Evolutionary conservation across 23 tunicate genomes (phyloP).

Genomic region (Halocynthia aurantium): DNA sequence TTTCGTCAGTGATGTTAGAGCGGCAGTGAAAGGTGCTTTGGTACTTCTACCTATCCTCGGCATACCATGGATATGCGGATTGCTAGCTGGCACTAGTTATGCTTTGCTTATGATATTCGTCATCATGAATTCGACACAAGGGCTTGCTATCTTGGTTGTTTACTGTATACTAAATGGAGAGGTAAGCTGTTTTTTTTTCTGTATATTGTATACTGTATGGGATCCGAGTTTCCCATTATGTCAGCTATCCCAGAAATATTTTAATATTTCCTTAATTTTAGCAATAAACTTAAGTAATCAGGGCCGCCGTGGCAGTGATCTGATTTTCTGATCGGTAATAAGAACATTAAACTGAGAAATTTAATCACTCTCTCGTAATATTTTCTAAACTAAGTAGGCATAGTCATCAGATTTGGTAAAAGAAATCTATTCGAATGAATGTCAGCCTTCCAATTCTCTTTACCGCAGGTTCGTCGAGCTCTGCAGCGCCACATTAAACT

Average conservation of each 20-base stretch:
- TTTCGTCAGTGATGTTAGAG: conserved; percentile 46
- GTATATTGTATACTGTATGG: not conserved
- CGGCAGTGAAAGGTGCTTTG: conserved; percentile 77
- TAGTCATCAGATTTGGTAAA: too few relatives aligned
- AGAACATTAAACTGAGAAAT: too few relatives aligned
- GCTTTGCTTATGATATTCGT: conserved; percentile 48
- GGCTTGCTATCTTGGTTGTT: conserved; percentile 64
- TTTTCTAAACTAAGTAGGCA: too few relatives aligned
- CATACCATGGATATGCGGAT: conserved; percentile 77
- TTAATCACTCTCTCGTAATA: too few relatives aligned
- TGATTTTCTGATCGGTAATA: too few relatives aligned
- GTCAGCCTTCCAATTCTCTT: not conserved
- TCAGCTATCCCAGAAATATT: not conserved
- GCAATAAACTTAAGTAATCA: not conserved
- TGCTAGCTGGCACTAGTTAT: conserved; percentile 40
- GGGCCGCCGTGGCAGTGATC: not conserved
- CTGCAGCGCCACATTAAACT: conserved; percentile 48
- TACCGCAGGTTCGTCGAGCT: conserved; percentile 55
- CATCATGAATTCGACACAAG: conserved; percentile 64
- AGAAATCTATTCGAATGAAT: not conserved
- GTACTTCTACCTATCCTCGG: conserved; percentile 79
- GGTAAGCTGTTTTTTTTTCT: conserved; percentile 25
- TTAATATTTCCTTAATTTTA: not conserved
- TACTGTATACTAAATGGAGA: conserved; percentile 74
- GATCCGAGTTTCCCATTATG: not conserved